Evolutionary conservation across 2,113 vertebrate species (phyloP).

Genomic region (Rhinolophus ferrumequinum): DNA sequence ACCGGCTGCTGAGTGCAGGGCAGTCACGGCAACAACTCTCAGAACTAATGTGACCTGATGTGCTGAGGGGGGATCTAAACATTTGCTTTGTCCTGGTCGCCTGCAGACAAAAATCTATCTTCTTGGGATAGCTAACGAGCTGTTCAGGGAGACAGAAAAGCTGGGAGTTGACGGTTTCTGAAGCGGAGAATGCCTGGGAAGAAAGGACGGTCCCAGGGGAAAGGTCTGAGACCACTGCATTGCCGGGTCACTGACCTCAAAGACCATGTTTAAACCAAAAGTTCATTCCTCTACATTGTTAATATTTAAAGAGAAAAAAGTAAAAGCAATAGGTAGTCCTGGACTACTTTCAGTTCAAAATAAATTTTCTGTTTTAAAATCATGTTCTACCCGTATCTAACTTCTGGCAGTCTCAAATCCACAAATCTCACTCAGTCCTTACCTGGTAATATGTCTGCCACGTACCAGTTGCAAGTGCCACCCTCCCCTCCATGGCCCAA

Average conservation of each 20-base stretch:
- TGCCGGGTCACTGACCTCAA: neutral
- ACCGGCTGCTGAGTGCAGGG: too few species aligned
- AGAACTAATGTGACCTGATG: neutral
- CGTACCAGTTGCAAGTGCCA: accelerated
- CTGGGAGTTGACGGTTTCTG: neutral
- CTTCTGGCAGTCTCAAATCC: neutral
- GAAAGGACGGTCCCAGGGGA: neutral
- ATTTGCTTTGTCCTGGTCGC: neutral
- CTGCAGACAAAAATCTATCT: neutral
- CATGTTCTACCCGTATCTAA: neutral
- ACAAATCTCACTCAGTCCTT: neutral
- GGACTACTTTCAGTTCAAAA: constrained; percentile 17
- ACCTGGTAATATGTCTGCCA: neutral
- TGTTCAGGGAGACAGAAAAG: neutral
- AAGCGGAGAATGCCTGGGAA: neutral
- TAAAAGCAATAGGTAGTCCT: neutral
- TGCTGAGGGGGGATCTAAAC: neutral
- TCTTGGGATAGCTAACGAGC: neutral
- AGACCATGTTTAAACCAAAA: neutral
- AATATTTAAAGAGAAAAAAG: neutral
- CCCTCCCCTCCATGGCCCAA: neutral
- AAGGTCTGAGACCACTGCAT: neutral
- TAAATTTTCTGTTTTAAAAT: neutral
- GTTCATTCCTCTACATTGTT: neutral
- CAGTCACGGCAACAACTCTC: neutral